Conservation (phyloP, 2,888 invertebrate species). For the Oasisia sp. region DNA sequence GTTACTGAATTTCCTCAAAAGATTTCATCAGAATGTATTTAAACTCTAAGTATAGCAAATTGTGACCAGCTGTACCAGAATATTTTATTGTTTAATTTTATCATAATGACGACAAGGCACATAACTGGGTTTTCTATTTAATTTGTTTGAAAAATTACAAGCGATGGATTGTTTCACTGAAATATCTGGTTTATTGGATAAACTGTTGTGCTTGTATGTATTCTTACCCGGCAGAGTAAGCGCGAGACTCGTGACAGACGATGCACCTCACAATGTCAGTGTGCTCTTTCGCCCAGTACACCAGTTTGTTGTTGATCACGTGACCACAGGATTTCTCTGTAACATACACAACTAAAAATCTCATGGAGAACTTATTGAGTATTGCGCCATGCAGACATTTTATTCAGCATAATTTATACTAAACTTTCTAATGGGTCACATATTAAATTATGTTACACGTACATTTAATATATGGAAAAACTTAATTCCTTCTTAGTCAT, state of each 20-base stretch:
- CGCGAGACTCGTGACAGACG: constrained; percentile 60
- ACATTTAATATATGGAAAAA: background rate
- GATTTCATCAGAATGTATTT: no score
- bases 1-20: no score
- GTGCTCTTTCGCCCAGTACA: constrained; percentile 58
- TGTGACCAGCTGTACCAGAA: background rate
- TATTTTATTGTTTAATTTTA: background rate
- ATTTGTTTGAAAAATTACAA: no score
- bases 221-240: constrained; percentile 63
- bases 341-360: constrained; percentile 25
- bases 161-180: background rate
- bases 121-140: background rate
- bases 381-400: background rate
- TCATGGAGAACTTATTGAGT: background rate
- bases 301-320: constrained; percentile 52
- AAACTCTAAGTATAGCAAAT: no score
- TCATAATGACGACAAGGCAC: background rate
- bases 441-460: background rate
- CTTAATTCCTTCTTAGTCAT: background rate
- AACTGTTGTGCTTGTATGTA: background rate
- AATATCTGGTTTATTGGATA: background rate
- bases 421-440: background rate
- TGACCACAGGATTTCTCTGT: constrained; percentile 60
- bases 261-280: constrained; percentile 62
- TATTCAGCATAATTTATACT: background rate